phyloP scores from a whole-genome alignment of 2,113 vertebrate species.

The Struthidea cinerea region DNA sequence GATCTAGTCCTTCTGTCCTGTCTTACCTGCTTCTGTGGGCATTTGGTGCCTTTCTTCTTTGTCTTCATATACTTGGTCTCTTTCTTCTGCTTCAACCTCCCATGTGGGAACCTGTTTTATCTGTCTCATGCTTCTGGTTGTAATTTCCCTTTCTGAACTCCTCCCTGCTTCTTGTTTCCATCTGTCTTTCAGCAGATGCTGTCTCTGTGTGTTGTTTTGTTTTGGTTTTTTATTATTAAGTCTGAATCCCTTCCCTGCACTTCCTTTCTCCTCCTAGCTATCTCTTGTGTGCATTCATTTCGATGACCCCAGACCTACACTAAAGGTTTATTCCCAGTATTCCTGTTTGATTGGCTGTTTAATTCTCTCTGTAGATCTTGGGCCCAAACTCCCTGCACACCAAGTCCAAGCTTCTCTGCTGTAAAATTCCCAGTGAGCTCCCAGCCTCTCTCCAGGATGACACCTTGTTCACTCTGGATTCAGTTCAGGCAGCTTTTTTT shows the following conservation, averaged over 20 bases:
- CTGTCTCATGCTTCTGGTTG: background rate
- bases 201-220: background rate
- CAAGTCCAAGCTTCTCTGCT: background rate
- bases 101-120: background rate
- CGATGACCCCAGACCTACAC: background rate
- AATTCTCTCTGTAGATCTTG: background rate
- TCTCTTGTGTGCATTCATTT: background rate
- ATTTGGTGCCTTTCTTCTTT: background rate
- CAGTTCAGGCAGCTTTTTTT: background rate
- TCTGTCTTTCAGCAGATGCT: background rate
- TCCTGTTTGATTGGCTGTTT: background rate
- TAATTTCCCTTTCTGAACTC: background rate
- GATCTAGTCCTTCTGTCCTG: background rate
- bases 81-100: background rate
- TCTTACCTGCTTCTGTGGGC: background rate
- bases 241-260: background rate
- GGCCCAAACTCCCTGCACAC: background rate
- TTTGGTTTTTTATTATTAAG: background rate
- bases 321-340: background rate
- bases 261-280: background rate
- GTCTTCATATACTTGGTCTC: background rate
- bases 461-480: background rate
- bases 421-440: background rate
- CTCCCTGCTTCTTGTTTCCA: background rate
- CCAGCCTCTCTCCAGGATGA: background rate